A percentile compares a stretch with the other conserved stretches of the same genome.
These are phyloP conservation scores for Pelochelys cantorii DNA, from an alignment of 2,797 vertebrate genomes.

Conservation along the genomic window DNA sequence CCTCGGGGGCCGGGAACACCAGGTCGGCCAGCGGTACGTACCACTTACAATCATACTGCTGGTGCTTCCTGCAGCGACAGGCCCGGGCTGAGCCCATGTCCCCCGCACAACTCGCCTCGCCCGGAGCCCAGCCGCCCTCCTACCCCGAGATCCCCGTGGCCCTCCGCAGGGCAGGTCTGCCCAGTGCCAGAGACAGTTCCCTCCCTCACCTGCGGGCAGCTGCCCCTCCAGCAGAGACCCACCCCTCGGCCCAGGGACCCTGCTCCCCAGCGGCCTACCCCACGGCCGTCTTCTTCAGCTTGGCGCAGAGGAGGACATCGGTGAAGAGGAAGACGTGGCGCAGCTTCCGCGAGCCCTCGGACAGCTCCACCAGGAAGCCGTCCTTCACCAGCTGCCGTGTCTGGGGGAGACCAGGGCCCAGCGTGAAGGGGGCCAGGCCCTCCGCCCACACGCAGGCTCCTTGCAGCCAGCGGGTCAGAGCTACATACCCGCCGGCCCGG, in stretches of 20 bases:
- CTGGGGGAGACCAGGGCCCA: slow-evolving; percentile 72
- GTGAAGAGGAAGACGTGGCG: slow-evolving; percentile 99
- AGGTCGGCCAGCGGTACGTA: slow-evolving; percentile 96
- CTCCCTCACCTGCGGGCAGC: rapidly evolving
- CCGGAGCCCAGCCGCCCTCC: too few relatives aligned
- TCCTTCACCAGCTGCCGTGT: slow-evolving; percentile 97
- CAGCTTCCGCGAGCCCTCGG: slow-evolving; percentile 95
- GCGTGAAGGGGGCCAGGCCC: background rate
- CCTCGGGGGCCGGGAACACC: slow-evolving; percentile 93
- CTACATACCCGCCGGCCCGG: background rate
- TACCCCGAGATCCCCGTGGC: background rate
- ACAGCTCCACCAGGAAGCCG: slow-evolving; percentile 97
- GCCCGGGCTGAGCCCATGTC: rapidly evolving
- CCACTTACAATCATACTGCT: slow-evolving; percentile 99
- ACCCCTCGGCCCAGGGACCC: background rate
- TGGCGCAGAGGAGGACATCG: slow-evolving; percentile 96
- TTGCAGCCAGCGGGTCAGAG: background rate
- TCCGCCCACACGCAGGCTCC: background rate
- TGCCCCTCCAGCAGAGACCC: background rate
- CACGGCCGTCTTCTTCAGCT: slow-evolving; percentile 94
- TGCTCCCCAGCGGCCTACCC: slow-evolving; percentile 83
- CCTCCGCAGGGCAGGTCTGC: background rate
- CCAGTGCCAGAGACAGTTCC: rapidly evolving
- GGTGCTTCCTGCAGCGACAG: slow-evolving; percentile 85
- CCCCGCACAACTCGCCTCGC: background rate